Base-by-base conservation (phyloP, 2,113 vertebrate genomes). In the Zapus hudsonius region DNA sequence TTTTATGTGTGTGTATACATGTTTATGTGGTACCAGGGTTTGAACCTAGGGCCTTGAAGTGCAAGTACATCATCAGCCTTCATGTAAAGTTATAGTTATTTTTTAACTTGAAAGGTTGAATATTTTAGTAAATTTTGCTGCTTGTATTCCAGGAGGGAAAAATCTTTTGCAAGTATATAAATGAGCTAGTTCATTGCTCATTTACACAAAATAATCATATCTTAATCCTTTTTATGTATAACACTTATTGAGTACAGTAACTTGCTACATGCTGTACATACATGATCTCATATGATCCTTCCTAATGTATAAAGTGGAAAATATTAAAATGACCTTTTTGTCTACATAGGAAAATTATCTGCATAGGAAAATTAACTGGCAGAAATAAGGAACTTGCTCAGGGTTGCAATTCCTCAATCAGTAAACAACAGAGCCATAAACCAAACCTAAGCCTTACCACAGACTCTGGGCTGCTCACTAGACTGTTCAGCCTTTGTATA, bases 131-230 rank as follows among this genome's bases (percentile, higher is more conserved):
- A 86, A 67, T 80, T 19, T 66, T 86, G 64, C 15, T 70, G 9
- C 40, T 87, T 70, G 83, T n/a, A 31, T 33, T 82, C 9, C 23
- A 61, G 23, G n/a, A 36, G 6, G 31, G 44, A 61, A 74, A 59
- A 69, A 61, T 67, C 25, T 52, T 87, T 29, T 83, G 42, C 27
- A 76, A n/a, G 69, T 36, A 72, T 90, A 79, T 66, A 74, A 81
- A 74, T 67, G 11, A 74, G 3, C 59, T 86, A 38, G 25, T 86
- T 75, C 38, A 59, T 81, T 94, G 85, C 44, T 25, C 72, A 47
- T 33, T 73, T 63, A 85, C 84, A 72, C 31, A 94, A 80, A 81
- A 90, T 86, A 81, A 61, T 67, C 33, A 38, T 87, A 33, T 52
- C 52, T 86, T 87, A 86, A 67, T 75, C n/a, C 27, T 78, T 84